phyloP scores from a whole-genome alignment of 2,888 invertebrate species.

The Macaria liturata region DNA sequence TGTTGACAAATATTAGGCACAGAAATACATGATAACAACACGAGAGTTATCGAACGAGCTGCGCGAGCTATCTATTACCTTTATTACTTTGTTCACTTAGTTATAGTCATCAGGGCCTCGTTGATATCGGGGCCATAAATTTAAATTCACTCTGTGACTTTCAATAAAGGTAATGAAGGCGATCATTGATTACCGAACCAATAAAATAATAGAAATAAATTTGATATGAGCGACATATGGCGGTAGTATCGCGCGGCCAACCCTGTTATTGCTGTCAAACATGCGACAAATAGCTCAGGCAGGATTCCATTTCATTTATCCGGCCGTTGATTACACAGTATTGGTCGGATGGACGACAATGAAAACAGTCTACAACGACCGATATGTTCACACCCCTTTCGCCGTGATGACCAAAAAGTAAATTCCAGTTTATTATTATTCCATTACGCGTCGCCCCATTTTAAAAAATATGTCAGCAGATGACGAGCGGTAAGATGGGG shows the following conservation, averaged over 20 bases:
- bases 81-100: constrained; percentile 76
- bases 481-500: constrained; percentile 71
- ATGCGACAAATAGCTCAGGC: constrained; percentile 80
- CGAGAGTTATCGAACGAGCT: constrained; percentile 49
- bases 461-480: constrained; percentile 82
- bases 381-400: constrained; percentile 82
- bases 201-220: constrained; percentile 83
- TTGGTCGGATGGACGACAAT: constrained; percentile 77
- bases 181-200: constrained; percentile 76
- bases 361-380: constrained; percentile 73
- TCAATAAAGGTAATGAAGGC: constrained; percentile 81
- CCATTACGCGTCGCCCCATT: constrained; percentile 80
- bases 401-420: constrained; percentile 80
- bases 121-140: constrained; percentile 77
- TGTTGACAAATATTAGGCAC: constrained; percentile 31
- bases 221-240: constrained; percentile 84
- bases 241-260: constrained; percentile 74
- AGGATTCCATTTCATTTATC: constrained; percentile 73
- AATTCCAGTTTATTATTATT: constrained; percentile 84
- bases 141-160: constrained; percentile 79
- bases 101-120: constrained; percentile 77
- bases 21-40: constrained; percentile 38
- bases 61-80: constrained; percentile 73
- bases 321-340: constrained; percentile 79
- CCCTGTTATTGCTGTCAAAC: constrained; percentile 83